These are phyloP conservation scores for Apteryx owenii DNA, from an alignment of 2,113 vertebrate species.

Conservation along the genomic window DNA sequence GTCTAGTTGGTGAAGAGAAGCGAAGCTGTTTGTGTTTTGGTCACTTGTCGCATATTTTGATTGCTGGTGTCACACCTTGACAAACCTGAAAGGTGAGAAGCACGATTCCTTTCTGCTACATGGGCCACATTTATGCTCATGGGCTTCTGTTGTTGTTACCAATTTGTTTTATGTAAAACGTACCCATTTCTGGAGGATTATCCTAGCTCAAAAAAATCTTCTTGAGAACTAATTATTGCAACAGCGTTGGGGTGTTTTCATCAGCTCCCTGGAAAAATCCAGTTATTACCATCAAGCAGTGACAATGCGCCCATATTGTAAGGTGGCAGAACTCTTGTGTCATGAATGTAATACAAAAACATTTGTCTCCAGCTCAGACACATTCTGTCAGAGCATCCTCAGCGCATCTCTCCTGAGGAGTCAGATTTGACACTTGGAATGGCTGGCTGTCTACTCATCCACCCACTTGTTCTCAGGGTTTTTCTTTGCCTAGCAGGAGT, in stretches of 20 bases:
- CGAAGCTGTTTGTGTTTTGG: background rate
- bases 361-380: constrained; percentile 72
- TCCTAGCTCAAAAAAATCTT: background rate
- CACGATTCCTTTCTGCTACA: background rate
- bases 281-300: constrained; percentile 27
- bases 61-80: background rate
- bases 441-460: constrained; percentile 74
- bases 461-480: constrained; percentile 73
- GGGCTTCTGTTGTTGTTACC: background rate
- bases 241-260: background rate
- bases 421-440: constrained; percentile 72
- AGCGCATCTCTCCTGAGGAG: constrained; percentile 43
- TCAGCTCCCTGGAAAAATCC: background rate
- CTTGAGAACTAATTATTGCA: background rate
- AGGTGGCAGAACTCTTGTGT: constrained; percentile 61
- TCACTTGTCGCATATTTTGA: background rate
- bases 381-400: constrained; percentile 72
- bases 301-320: constrained; percentile 1
- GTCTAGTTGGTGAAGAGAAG: background rate
- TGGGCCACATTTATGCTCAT: background rate
- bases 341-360: constrained; percentile 64
- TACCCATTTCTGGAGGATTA: background rate
- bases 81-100: constrained; percentile 9
- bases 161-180: background rate
- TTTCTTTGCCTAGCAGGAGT: constrained; percentile 71